phyloP scores from a whole-genome alignment of 2,797 vertebrate genomes.

The Anolis apletophallus region DNA sequence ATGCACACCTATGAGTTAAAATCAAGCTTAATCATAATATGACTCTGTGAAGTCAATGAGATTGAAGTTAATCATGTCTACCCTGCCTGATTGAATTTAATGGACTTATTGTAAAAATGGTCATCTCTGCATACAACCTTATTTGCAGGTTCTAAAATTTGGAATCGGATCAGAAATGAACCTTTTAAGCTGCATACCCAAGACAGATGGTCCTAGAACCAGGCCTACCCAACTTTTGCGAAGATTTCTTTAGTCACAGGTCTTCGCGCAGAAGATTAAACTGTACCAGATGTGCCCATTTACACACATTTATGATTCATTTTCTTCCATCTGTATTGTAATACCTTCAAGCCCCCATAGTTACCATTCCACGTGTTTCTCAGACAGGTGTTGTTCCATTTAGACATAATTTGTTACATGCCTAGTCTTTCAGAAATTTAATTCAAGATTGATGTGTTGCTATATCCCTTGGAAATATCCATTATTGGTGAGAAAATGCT shows the following conservation, averaged over 20 bases:
- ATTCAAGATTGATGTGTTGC: slow-evolving; percentile 38
- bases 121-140: not conserved
- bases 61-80: not conserved
- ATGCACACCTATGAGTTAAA: not conserved
- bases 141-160: not conserved
- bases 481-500: slow-evolving; percentile 16
- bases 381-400: slow-evolving; percentile 37
- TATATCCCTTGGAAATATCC: slow-evolving; percentile 35
- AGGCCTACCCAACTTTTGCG: no score
- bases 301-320: slow-evolving; percentile 29
- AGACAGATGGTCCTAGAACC: no score
- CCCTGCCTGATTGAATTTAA: not conserved
- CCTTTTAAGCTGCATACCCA: not conserved
- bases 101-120: not conserved
- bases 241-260: not conserved
- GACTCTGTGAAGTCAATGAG: not conserved
- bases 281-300: slow-evolving; percentile 7
- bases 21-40: not conserved
- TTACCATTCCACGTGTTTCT: slow-evolving; percentile 2
- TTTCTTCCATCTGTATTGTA: slow-evolving; percentile 23
- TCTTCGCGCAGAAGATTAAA: not conserved
- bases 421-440: slow-evolving; percentile 40
- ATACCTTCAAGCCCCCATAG: slow-evolving; percentile 10
- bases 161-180: not conserved
- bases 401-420: slow-evolving; percentile 44